phyloP scores from a whole-genome alignment of 2,888 invertebrate species.

The Leucoptera coffeella region DNA sequence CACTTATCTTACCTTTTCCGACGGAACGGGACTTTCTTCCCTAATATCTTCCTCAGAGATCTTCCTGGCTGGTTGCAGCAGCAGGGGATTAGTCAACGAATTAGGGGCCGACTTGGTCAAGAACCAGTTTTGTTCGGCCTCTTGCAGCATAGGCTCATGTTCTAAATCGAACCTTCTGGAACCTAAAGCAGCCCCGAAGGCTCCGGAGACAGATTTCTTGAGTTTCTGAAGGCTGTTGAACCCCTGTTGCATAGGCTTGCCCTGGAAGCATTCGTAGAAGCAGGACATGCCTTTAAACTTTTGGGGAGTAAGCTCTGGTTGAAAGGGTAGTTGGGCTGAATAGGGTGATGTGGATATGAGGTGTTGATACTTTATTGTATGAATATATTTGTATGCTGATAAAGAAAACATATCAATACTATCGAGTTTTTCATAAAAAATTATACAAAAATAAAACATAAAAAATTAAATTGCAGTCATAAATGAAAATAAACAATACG shows the following conservation, averaged over 20 bases:
- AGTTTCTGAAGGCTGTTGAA: slow-evolving; percentile 67
- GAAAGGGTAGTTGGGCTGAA: slow-evolving; percentile 14
- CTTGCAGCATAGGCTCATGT: slow-evolving; percentile 43
- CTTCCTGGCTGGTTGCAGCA: slow-evolving; percentile 23
- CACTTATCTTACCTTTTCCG: slow-evolving; percentile 38
- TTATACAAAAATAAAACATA: no score
- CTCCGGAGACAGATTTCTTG: slow-evolving; percentile 63
- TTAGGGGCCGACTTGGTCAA: slow-evolving; percentile 75
- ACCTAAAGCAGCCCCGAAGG: slow-evolving; percentile 43
- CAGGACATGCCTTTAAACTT: slow-evolving; percentile 52
- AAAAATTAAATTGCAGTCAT: no score
- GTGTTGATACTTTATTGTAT: neutral
- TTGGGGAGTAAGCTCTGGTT: slow-evolving; percentile 13
- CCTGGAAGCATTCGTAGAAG: slow-evolving; percentile 50
- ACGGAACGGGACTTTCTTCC: slow-evolving; percentile 20
- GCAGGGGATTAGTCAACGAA: slow-evolving; percentile 60
- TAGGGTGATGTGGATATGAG: no score
- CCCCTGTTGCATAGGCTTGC: slow-evolving; percentile 42
- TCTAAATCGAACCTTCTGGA: slow-evolving; percentile 43
- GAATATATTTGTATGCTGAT: no score
- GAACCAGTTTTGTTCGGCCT: slow-evolving; percentile 66
- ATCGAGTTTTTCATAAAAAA: no score
- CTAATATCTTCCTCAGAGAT: slow-evolving; percentile 24
- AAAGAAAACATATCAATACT: no score
- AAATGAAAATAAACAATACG: no score